These are phyloP conservation scores for Nycticebus coucang DNA, from an alignment of 2,113 vertebrate species.

Conservation along the genomic window DNA sequence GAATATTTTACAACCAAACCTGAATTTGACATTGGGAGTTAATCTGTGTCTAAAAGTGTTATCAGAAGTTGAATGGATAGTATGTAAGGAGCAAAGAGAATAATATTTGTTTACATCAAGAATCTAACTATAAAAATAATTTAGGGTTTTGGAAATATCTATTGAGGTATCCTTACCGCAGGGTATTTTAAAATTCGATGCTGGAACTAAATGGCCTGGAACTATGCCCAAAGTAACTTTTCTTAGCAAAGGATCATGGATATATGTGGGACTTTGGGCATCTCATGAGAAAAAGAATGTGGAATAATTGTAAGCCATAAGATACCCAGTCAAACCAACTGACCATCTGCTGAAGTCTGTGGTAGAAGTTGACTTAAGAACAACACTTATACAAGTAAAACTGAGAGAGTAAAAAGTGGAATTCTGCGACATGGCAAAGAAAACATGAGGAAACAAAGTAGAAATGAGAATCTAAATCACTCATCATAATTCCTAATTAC, in stretches of 20 bases:
- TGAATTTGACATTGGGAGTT: not conserved
- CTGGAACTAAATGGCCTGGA: constrained; percentile 17
- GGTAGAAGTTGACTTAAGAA: not conserved
- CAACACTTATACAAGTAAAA: not conserved
- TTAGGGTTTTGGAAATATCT: constrained; percentile 44
- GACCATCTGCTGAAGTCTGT: not conserved
- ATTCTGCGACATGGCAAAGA: not conserved
- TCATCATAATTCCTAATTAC: not conserved
- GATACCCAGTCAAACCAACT: constrained; percentile 29
- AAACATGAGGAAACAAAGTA: not conserved
- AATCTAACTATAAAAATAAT: constrained; percentile 8
- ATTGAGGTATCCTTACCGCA: not conserved
- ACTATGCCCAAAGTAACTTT: not conserved
- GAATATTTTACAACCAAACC: not conserved
- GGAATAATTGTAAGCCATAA: not conserved
- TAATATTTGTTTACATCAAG: not conserved
- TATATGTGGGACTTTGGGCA: not conserved
- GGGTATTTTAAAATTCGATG: not conserved
- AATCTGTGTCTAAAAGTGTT: constrained; percentile 8
- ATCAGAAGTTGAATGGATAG: not conserved
- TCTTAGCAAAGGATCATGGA: not conserved
- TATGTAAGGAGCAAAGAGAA: not conserved
- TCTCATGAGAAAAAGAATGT: not conserved
- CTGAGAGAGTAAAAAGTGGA: not conserved
- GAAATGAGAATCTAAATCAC: not conserved